Base-by-base conservation (phyloP, 2,888 invertebrate species). In the Mallateleia sp. region DNA sequence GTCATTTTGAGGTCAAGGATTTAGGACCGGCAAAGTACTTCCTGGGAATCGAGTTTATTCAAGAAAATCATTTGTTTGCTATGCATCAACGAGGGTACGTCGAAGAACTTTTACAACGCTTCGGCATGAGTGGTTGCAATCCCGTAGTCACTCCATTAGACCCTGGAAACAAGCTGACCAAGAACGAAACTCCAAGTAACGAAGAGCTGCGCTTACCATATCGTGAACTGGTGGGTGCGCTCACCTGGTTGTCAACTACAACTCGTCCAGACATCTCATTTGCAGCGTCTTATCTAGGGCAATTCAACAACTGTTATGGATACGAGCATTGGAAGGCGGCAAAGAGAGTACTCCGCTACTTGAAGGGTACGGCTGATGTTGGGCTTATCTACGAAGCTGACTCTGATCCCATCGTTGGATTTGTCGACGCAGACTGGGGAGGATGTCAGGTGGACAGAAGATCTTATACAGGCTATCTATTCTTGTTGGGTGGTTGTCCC, bases 1-100 rank as follows among this genome's bases (percentile, higher is more conserved):
- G 50, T 0, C 38, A 66, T 14, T 87, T 87, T 20, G 82, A 86
- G 0, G 32, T 85, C 50, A 87, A 81, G 50, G 82, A 87, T 34
- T 18, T 89, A 3, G 84, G 83, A 20, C 45, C 56, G 8, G 52
- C 34, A 4, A 52, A 38, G 2, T 69, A 81, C 50, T 89, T 78
- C 11, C 47, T 90, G 1, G 87, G 88, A 9, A 83, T 88, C 0
- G 80, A 87, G 14, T 64, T 89, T 32, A n/a, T 32, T 15, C 58
- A 69, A 64, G 34, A 7, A 2, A 8, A 69, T 6, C 64, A 38
- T 15, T 5, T 1, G 0, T 60, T 87, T 14, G 8, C 42, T 1
- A 66, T 88, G 32, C 47, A 64, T 15, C 88, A 86, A 52, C 32
- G 32, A 32, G 72, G 78, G 14, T 90, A 88, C 45, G 69, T 89